Base-by-base conservation (phyloP, 2,888 invertebrate species). In the Folsomia candida region DNA sequence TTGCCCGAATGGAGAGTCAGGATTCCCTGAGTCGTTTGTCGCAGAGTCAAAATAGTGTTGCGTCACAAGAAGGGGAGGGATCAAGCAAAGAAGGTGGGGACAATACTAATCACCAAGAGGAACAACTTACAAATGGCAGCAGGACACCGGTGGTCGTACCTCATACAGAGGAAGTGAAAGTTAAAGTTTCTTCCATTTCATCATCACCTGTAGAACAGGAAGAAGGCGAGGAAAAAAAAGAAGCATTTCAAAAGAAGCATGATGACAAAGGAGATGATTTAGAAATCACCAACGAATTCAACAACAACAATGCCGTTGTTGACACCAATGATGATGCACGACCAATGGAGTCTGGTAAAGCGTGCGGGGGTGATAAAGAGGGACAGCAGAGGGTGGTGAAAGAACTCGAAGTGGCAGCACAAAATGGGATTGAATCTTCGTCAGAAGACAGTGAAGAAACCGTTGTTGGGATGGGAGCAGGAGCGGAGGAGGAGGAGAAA, bases 1-100 rank as follows among this genome's bases (percentile, higher is more conserved):
- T 99, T 83, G 90, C 91, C 1, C 89, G 97, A 79, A 99, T 99
- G 98, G 99, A 99, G 85, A 92, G 91, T 79, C 93, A 94, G 84
- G 91, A 92, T 25, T 83, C 84, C 74, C 81, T 74, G 9, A 72
- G 72, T 67, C 67, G 71, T 24, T 65, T 71, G 54, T 69, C 71
- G 37, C 37, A 65, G 14, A 74, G 74, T 69, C 69, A 74, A 66
- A 71, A 58, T 22, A 73, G 71, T 63, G 66, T 68, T 67, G 68
- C 54, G 4, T 6, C 20, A n/a, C 20, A 6, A 22, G 54, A 54
- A 54, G 22, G 54, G 18, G 54, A 22, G 11, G 6, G 4, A n/a
- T 4, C 6, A n/a, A 20, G 6, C 4, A 20, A 54, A 14, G 54
- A 37, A 37, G n/a, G 18, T 18, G 47, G 47, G 9, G 47, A 47